A percentile compares a stretch with the other conserved stretches of the same genome.
phyloP scores from a whole-genome alignment of 1,140 invertebrate species.

The Drosophila watanabei region DNA sequence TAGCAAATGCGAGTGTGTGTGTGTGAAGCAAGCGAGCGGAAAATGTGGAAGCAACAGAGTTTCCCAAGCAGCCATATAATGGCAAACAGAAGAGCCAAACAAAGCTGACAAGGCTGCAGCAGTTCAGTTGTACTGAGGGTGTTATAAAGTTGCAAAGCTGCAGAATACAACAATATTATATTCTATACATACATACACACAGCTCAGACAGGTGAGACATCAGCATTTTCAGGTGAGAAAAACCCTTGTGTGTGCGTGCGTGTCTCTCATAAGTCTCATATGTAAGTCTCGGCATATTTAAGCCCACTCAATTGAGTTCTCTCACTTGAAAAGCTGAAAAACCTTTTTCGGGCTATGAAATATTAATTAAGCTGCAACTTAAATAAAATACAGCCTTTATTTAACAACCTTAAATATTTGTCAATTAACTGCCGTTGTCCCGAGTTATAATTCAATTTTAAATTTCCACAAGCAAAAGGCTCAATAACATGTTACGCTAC shows the following conservation, averaged over 20 bases:
- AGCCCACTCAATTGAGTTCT: constrained; percentile 5
- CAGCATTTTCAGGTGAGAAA: constrained; percentile 19
- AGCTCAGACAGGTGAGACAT: constrained; percentile 24
- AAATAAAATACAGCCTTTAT: not conserved
- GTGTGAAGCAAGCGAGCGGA: constrained; percentile 64
- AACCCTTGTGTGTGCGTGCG: not conserved
- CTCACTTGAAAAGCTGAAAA: not conserved
- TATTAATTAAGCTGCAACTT: constrained; percentile 15
- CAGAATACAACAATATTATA: constrained; percentile 30
- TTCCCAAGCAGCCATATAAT: constrained; percentile 53
- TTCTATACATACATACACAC: too few relatives aligned
- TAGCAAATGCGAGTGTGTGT: constrained; percentile 31
- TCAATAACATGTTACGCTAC: constrained; percentile 16
- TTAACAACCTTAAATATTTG: constrained; percentile 20
- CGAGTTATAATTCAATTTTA: constrained; percentile 17
- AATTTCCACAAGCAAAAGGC: not conserved
- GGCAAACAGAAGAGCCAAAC: constrained; percentile 46
- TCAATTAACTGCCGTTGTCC: constrained; percentile 2
- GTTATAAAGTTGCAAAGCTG: constrained; percentile 38
- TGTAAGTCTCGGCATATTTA: not conserved
- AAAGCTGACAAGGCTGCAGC: constrained; percentile 59
- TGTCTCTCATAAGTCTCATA: constrained; percentile 3
- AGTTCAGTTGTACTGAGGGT: constrained; percentile 22
- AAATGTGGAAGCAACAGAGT: constrained; percentile 68
- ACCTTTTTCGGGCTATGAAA: constrained; percentile 1